Conservation (phyloP, 2,888 invertebrate genomes). For the Spilosoma lubricipeda region DNA sequence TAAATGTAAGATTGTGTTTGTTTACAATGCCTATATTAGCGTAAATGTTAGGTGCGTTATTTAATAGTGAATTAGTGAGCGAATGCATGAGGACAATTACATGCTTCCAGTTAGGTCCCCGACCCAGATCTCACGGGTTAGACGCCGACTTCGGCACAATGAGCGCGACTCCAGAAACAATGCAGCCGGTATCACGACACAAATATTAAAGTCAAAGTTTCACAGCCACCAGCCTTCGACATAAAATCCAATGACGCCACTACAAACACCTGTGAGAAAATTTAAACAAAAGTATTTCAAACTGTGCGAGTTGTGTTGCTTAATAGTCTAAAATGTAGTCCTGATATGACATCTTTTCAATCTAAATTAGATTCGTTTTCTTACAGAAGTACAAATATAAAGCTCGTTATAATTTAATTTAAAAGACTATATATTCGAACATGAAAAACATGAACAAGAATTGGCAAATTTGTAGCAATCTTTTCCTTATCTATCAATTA, state of each 20-base stretch:
- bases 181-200: constrained; percentile 77
- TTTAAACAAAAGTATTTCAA: constrained; percentile 74
- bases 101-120: constrained; percentile 67
- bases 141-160: constrained; percentile 62
- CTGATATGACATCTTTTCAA: constrained; percentile 49
- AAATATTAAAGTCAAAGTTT: constrained; percentile 78
- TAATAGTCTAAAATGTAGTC: constrained; percentile 51
- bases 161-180: constrained; percentile 74
- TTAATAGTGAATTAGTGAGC: constrained; percentile 47
- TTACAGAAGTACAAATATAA: constrained; percentile 36
- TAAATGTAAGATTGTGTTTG: constrained; percentile 82
- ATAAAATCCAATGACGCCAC: constrained; percentile 79
- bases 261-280: constrained; percentile 83
- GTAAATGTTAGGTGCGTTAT: constrained; percentile 38
- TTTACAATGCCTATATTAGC: constrained; percentile 54
- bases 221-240: constrained; percentile 81
- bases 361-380: constrained; percentile 45
- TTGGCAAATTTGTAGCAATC: constrained; percentile 35
- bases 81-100: constrained; percentile 55
- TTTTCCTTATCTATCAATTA: constrained; percentile 41
- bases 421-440: constrained; percentile 21
- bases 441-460: not conserved
- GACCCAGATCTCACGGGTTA: constrained; percentile 84
- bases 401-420: constrained; percentile 33
- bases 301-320: constrained; percentile 58